A percentile compares a stretch with the other conserved stretches of the same genome.
These are phyloP conservation scores for Himalopsyche japonica DNA, from an alignment of 2,888 invertebrate genomes.

Conservation along the genomic window DNA sequence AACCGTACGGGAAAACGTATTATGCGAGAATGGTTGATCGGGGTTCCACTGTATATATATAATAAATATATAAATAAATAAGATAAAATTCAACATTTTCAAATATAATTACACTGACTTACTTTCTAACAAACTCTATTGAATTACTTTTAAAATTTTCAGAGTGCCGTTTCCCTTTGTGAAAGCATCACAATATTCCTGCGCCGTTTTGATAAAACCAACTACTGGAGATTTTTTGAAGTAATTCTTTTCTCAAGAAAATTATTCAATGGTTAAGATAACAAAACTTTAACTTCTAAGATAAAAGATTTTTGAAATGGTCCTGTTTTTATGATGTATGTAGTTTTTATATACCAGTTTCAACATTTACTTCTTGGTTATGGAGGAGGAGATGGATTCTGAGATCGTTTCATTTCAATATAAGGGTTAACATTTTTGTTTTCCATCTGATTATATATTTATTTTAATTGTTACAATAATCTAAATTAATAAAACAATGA, in stretches of 20 bases:
- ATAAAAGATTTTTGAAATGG: constrained; percentile 2
- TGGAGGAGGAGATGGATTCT: too few species aligned
- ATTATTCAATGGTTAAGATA: background rate
- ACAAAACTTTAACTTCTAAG: too few species aligned
- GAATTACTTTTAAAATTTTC: constrained; percentile 46
- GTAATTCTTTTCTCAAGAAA: constrained; percentile 58
- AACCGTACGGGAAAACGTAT: too few species aligned
- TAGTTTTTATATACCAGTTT: constrained; percentile 38
- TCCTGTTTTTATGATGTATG: constrained; percentile 40
- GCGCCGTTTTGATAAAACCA: constrained; percentile 83
- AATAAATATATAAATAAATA: too few species aligned
- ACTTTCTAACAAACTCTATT: background rate
- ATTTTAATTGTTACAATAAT: too few species aligned
- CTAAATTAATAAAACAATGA: too few species aligned
- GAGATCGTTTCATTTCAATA: too few species aligned
- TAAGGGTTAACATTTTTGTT: too few species aligned
- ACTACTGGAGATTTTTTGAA: constrained; percentile 86
- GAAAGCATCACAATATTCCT: constrained; percentile 77
- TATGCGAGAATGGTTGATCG: too few species aligned
- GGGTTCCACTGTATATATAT: too few species aligned
- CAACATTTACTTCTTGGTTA: too few species aligned
- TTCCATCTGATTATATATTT: too few species aligned
- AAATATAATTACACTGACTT: background rate
- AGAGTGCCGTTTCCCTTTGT: constrained; percentile 86
- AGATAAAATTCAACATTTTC: background rate